Percentiles rank a stretch among this genome's conserved stretches.
Evolutionary conservation across 2,113 vertebrate genomes (phyloP).

Genomic region (Lucifuga dentata): DNA sequence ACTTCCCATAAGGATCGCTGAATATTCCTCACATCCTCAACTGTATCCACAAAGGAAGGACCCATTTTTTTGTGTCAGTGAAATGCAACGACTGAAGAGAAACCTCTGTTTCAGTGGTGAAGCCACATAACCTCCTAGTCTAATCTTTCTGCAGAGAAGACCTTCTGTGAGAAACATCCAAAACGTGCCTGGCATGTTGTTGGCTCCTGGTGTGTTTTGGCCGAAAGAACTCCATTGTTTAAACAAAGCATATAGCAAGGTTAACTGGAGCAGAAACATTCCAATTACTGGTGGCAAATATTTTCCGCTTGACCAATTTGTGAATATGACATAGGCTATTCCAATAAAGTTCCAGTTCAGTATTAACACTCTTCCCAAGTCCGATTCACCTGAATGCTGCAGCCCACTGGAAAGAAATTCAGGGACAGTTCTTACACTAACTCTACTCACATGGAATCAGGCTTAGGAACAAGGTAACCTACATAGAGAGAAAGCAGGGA

Average conservation of each 20-base stretch:
- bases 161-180: slow-evolving; percentile 59
- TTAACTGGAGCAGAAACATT: slow-evolving; percentile 86
- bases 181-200: slow-evolving; percentile 62
- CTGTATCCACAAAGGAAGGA: slow-evolving; percentile 71
- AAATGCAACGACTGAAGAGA: slow-evolving; percentile 13
- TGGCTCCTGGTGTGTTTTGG: slow-evolving; percentile 45
- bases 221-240: slow-evolving; percentile 70
- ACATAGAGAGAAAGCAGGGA: slow-evolving; percentile 36
- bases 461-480: slow-evolving; percentile 28
- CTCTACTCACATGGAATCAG: neutral
- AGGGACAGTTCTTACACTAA: slow-evolving; percentile 12
- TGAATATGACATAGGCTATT: slow-evolving; percentile 28
- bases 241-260: slow-evolving; percentile 67
- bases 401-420: slow-evolving; percentile 1
- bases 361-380: slow-evolving; percentile 15
- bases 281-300: slow-evolving; percentile 57
- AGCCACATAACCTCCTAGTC: slow-evolving; percentile 15
- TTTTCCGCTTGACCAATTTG: slow-evolving; percentile 46
- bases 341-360: slow-evolving; percentile 15
- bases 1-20: slow-evolving; percentile 80
- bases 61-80: slow-evolving; percentile 45
- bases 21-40: slow-evolving; percentile 80
- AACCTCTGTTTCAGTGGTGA: slow-evolving; percentile 25
- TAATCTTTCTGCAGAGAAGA: slow-evolving; percentile 41
- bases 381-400: neutral